Evolutionary conservation across 2,797 vertebrate genomes (phyloP), one percentile per base, ranked within the genome.

Genomic region (Cercopithecus mitis): DNA sequence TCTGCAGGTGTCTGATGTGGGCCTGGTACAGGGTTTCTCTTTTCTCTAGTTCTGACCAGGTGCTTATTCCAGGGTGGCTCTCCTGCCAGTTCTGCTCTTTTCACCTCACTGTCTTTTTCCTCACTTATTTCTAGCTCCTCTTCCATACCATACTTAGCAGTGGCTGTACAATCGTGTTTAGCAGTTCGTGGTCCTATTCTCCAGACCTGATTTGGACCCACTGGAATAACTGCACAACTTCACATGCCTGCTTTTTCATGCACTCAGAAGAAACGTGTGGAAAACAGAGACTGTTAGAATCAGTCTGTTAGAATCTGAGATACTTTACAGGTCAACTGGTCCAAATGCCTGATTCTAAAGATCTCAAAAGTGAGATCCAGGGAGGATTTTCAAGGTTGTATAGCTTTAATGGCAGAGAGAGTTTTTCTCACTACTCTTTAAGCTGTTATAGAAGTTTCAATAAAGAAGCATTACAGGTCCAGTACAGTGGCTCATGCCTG

Each of bases 241-340:
- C 73, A 75, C 52, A 90, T 90, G 19, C 14, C 27, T 77, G 84
- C 24, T 95, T 94, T 88, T 91, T 77, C 45, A 39, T 82, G 39
- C 39, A 79, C 30, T 93, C 27, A 61, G 76, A 94, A 83, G 76
- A 89, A 94, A 45, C 20, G 45, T 20, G 13, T 67, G 61, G 57
- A 89, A 95, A 95, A 95, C 85, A 93, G 10, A 64, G 41, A 88
- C 58, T 86, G 41, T 95, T 55, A 94, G 82, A 88, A 73, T 79
- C 33, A 75, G 58, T 79, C 50, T 83, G 2, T 93, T 89, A 89
- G 94, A 91, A 89, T 87, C 83, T 52, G 24, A 72, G 72, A 64
- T 91, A 43, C 30, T 96, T 96, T 70, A 77, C 24, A 64, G 72
- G 61, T 92, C n/a, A 91, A 24, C 41, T 85, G 72, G 45, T 85